phyloP scores from a whole-genome alignment of 2,113 vertebrate species.

The Antennarius striatus region DNA sequence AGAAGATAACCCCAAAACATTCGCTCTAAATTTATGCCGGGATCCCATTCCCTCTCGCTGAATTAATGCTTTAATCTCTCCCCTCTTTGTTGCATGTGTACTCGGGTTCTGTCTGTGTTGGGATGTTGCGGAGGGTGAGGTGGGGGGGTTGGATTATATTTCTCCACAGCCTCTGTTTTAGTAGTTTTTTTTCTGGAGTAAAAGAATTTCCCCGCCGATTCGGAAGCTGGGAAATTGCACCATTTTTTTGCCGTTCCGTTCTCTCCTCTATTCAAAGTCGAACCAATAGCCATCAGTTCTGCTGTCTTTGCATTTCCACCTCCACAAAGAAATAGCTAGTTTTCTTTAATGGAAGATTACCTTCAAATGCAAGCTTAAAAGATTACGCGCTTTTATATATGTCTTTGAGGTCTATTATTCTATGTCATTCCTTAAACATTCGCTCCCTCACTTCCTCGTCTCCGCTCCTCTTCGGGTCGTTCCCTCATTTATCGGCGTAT shows the following conservation, averaged over 20 bases:
- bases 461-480: slow-evolving; percentile 31
- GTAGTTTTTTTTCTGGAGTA: slow-evolving; percentile 52
- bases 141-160: slow-evolving; percentile 64
- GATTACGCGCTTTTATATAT: slow-evolving; percentile 73
- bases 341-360: slow-evolving; percentile 79
- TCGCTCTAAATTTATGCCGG: slow-evolving; percentile 70
- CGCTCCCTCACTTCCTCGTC: slow-evolving; percentile 38
- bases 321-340: slow-evolving; percentile 69
- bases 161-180: slow-evolving; percentile 68
- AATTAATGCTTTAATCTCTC: slow-evolving; percentile 77
- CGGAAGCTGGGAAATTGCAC: slow-evolving; percentile 59
- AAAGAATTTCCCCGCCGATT: slow-evolving; percentile 49
- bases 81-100: slow-evolving; percentile 69
- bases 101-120: slow-evolving; percentile 46
- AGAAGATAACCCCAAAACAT: slow-evolving; percentile 75
- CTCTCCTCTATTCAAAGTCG: slow-evolving; percentile 71
- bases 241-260: slow-evolving; percentile 61
- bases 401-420: slow-evolving; percentile 71
- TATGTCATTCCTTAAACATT: slow-evolving; percentile 60
- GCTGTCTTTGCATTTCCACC: slow-evolving; percentile 76
- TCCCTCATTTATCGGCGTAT: slow-evolving; percentile 45
- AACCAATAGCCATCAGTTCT: slow-evolving; percentile 70
- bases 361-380: slow-evolving; percentile 78
- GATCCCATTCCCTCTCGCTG: slow-evolving; percentile 71
- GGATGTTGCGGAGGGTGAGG: slow-evolving; percentile 12